phyloP scores from a whole-genome alignment of 2,113 vertebrate genomes.

The Cyprinodon tularosa region DNA sequence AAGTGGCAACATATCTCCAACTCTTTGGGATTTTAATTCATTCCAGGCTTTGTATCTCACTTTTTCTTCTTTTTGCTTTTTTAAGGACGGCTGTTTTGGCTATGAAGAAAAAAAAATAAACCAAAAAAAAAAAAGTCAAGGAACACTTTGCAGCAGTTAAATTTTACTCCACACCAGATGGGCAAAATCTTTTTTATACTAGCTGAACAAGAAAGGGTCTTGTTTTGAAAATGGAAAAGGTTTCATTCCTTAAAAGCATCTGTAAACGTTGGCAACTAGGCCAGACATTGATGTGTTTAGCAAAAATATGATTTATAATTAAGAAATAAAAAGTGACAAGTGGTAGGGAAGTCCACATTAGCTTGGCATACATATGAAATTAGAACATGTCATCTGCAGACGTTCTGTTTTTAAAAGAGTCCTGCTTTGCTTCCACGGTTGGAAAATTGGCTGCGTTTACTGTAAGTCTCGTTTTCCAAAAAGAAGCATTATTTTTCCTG shows the following conservation, averaged over 20 bases:
- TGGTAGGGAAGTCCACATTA: not conserved
- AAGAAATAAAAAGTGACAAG: not conserved
- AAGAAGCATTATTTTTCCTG: too few species aligned
- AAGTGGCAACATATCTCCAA: constrained; percentile 10
- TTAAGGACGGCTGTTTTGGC: not conserved
- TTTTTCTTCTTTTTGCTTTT: not conserved
- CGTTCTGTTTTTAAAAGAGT: too few species aligned
- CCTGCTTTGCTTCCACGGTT: too few species aligned
- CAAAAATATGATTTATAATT: not conserved
- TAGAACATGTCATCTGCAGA: too few species aligned
- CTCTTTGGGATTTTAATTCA: constrained; percentile 4
- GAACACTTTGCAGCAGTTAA: not conserved
- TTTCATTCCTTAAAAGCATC: not conserved
- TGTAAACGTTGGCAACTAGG: not conserved
- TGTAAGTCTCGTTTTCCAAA: too few species aligned
- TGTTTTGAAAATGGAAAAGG: constrained; percentile 1
- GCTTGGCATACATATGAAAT: not conserved
- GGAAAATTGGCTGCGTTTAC: too few species aligned
- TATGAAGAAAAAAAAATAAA: not conserved
- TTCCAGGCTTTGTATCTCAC: not conserved
- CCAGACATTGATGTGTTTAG: not conserved
- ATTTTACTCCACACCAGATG: not conserved
- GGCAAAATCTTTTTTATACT: constrained; percentile 6
- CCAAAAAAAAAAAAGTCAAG: not conserved
- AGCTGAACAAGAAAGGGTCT: not conserved